Evolutionary conservation across 2,888 invertebrate genomes (phyloP).

Genomic region (Brenthis ino): DNA sequence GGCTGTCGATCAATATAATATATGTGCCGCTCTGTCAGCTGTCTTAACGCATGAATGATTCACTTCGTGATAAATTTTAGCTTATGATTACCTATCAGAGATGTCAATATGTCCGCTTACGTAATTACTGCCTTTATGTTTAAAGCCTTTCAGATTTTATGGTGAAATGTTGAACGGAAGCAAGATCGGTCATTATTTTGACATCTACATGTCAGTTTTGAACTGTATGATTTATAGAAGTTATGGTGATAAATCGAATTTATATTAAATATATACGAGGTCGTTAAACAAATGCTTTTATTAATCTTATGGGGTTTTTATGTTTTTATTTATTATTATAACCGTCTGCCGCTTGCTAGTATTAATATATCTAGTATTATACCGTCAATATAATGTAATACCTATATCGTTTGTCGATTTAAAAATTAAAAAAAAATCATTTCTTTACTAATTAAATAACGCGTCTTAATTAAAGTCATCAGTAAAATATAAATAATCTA

Average conservation of each 20-base stretch:
- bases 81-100: conserved; percentile 82
- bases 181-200: conserved; percentile 60
- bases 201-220: conserved; percentile 56
- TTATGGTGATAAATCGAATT: conserved; percentile 68
- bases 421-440: too few relatives aligned
- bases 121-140: conserved; percentile 73
- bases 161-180: conserved; percentile 64
- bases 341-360: too few relatives aligned
- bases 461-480: too few relatives aligned
- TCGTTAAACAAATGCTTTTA: conserved; percentile 48
- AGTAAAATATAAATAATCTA: too few relatives aligned
- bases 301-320: background rate
- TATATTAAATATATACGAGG: conserved; percentile 51
- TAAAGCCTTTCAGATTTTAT: conserved; percentile 69
- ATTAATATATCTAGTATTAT: too few relatives aligned
- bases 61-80: conserved; percentile 81
- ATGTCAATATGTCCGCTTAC: conserved; percentile 79
- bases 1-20: conserved; percentile 82
- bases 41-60: conserved; percentile 81
- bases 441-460: too few relatives aligned
- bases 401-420: too few relatives aligned
- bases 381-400: too few relatives aligned
- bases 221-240: conserved; percentile 70
- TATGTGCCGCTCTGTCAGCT: conserved; percentile 81
- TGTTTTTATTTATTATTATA: too few relatives aligned